These are phyloP conservation scores for Calonectris borealis DNA, from an alignment of 2,113 vertebrate species.

Conservation along the genomic window DNA sequence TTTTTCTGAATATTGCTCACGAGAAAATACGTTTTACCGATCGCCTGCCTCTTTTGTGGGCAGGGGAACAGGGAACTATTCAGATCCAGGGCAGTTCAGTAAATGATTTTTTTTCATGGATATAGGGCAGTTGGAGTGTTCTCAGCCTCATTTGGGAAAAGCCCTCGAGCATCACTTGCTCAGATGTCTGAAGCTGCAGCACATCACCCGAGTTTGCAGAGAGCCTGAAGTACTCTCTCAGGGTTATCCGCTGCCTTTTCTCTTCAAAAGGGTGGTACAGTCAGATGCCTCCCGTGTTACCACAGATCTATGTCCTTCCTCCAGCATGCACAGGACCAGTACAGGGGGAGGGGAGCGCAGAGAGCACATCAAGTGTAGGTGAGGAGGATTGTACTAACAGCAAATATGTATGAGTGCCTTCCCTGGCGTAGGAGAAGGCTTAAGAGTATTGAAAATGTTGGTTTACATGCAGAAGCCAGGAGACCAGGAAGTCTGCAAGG, in stretches of 20 bases:
- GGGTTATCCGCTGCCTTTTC: neutral
- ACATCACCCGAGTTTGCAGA: neutral
- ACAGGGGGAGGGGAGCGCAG: neutral
- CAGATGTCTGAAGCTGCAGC: neutral
- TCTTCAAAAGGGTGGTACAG: too few species aligned
- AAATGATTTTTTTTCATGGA: accelerated
- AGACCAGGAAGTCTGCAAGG: neutral
- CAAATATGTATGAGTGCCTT: accelerated
- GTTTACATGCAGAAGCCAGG: neutral
- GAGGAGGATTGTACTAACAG: too few species aligned
- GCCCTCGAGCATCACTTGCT: neutral
- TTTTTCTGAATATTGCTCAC: neutral
- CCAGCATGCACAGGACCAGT: neutral
- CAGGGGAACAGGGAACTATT: too few species aligned
- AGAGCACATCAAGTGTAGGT: accelerated
- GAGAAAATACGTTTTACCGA: neutral
- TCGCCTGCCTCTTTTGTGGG: neutral
- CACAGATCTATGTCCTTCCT: neutral
- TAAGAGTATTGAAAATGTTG: neutral
- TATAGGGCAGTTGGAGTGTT: accelerated
- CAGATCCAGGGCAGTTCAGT: neutral
- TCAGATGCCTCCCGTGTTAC: neutral
- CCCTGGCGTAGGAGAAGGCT: neutral
- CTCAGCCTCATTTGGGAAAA: neutral
- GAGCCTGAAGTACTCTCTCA: accelerated